A percentile compares a stretch with the other conserved stretches of the same genome.
Conservation (phyloP, 2,797 vertebrate species). For the Emys orbicularis region DNA sequence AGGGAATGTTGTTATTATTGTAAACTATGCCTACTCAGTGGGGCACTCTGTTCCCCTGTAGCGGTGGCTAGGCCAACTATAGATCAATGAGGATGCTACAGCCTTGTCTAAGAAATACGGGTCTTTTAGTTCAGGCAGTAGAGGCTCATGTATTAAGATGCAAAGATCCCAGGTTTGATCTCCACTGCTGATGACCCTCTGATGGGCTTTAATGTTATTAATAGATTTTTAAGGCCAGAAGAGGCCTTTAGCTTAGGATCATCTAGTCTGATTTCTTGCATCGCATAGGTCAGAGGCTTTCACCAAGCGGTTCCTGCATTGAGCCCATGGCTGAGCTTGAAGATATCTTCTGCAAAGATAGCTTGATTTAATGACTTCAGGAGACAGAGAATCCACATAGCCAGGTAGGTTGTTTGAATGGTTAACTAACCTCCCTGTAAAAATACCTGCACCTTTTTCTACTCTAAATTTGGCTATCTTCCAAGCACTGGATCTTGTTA, state of each 20-base stretch:
- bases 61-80: no score
- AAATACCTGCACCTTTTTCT: not conserved
- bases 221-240: not conserved
- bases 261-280: not conserved
- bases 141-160: not conserved
- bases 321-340: not conserved
- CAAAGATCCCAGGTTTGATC: not conserved
- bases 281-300: rapidly evolving
- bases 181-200: not conserved
- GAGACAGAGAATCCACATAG: not conserved
- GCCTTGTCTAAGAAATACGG: no score
- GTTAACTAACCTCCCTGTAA: not conserved
- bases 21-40: not conserved
- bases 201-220: not conserved
- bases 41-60: not conserved
- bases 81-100: no score
- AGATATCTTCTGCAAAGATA: not conserved
- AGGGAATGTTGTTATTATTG: not conserved
- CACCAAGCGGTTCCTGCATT: rapidly evolving
- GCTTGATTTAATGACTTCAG: not conserved
- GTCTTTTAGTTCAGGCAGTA: not conserved
- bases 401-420: not conserved
- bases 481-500: not conserved
- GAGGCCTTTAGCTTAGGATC: rapidly evolving
- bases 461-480: not conserved